Evolutionary conservation across 2,113 vertebrate species (phyloP), one percentile per base, ranked within the genome.

Genomic region (Lynx canadensis): DNA sequence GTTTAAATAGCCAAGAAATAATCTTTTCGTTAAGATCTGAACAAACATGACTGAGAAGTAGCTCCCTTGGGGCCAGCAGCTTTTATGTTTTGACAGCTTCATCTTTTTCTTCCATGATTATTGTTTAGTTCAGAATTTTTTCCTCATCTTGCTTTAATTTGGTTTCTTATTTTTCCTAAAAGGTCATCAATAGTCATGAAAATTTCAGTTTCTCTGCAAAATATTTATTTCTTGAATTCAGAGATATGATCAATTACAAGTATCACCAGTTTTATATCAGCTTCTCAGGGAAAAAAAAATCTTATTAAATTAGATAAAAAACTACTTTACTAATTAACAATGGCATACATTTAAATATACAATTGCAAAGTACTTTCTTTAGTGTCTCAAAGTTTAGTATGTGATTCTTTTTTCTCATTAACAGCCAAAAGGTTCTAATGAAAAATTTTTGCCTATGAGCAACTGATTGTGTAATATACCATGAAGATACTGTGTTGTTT

Each of bases 191-290:
- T 73, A 73, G 63, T 45, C 82, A 52, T 83, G 41, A 94, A 38
- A 89, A 41, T 65, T 94, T 74, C n/a, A 76, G 41, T 52, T 79
- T 81, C 25, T 91, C n/a, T 69, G n/a, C 52, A 81, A 91, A 81
- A 69, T 41, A 41, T 12, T 60, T 86, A 45, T 21, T 68, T 91
- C 27, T 68, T 81, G 33, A 55, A 52, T 68, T 91, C n/a, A 68
- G 63, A 66, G 45, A 41, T 33, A 55, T 4, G n/a, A 55, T 38
- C 48, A 81, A 55, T 52, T 38, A 12, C 11, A 52, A 91, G 36
- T 25, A 91, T 68, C 45, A 80, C 60, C 25, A 52, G 16, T 18
- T 76, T 74, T 60, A 25, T 89, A 57, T 14, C 18, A 74, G 50
- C 25, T 8, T 60, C 52, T 60, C 29, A 41, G 45, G 45, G 2